A percentile compares a stretch with the other conserved stretches of the same genome.
Conservation (phyloP, 1,140 invertebrate species). For the Hirudo medicinalis region DNA sequence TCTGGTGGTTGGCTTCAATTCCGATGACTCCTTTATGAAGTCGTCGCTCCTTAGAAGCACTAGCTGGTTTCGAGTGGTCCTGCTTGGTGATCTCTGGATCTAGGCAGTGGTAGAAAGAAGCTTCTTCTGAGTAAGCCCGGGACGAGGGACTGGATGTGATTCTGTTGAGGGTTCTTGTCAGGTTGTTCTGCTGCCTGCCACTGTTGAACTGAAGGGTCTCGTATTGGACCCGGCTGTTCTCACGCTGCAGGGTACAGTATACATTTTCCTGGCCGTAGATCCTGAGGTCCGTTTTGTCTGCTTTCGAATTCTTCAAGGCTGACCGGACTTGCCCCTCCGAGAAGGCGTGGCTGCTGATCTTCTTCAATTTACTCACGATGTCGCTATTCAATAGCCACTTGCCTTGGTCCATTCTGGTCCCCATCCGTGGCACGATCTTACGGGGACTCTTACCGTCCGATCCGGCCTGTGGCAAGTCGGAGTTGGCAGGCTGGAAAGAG, state of each 20-base stretch:
- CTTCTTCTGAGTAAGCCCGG: neutral
- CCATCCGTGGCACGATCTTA: slow-evolving; percentile 38
- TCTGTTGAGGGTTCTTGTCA: slow-evolving; percentile 51
- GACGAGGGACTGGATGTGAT: slow-evolving; percentile 38
- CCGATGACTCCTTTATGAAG: too few relatives aligned
- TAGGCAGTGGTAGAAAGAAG: neutral
- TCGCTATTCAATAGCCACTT: slow-evolving; percentile 23
- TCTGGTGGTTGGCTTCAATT: too few relatives aligned
- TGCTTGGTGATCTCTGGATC: neutral
- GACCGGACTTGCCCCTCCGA: slow-evolving; percentile 17
- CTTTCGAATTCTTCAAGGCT: slow-evolving; percentile 39
- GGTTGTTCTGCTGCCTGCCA: slow-evolving; percentile 58
- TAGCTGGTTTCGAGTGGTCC: neutral
- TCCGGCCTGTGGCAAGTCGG: too few relatives aligned
- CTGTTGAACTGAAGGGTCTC: slow-evolving; percentile 48
- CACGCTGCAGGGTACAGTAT: neutral
- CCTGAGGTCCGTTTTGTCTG: slow-evolving; percentile 28
- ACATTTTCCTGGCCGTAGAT: slow-evolving; percentile 14
- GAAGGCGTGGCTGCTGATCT: slow-evolving; percentile 24
- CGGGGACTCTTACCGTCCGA: slow-evolving; percentile 29
- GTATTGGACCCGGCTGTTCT: neutral
- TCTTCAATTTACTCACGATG: slow-evolving; percentile 19
- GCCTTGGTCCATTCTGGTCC: slow-evolving; percentile 43
- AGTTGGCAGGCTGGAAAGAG: too few relatives aligned
- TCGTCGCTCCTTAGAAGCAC: too few relatives aligned